Evolutionary conservation across 2,113 vertebrate species (phyloP).

Genomic region (Rallus limicola): DNA sequence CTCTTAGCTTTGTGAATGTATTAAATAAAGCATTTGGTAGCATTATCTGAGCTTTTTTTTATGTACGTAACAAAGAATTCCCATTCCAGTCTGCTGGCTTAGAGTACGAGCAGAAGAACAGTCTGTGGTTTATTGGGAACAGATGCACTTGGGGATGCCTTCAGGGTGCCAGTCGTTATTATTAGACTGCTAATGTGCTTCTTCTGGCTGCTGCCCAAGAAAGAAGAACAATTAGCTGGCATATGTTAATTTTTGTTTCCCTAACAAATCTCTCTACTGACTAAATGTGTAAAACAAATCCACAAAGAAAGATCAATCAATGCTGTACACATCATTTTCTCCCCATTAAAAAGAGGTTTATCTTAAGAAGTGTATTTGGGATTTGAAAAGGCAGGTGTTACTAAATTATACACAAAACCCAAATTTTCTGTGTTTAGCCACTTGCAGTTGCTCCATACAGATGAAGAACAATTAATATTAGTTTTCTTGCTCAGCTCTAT

Average conservation of each 20-base stretch:
- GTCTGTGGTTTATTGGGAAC: slow-evolving; percentile 89
- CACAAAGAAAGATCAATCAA: slow-evolving; percentile 91
- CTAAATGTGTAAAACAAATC: slow-evolving; percentile 90
- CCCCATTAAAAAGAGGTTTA: slow-evolving; percentile 84
- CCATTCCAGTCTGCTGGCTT: slow-evolving; percentile 82
- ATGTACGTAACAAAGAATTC: slow-evolving; percentile 87
- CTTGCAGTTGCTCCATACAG: slow-evolving; percentile 59
- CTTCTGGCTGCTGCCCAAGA: slow-evolving; percentile 89
- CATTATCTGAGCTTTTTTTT: slow-evolving; percentile 82
- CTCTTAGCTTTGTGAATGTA: slow-evolving; percentile 73
- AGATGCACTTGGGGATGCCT: slow-evolving; percentile 88
- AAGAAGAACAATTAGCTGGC: slow-evolving; percentile 91
- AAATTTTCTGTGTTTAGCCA: slow-evolving; percentile 68
- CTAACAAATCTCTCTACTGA: slow-evolving; percentile 90
- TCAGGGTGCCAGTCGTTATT: slow-evolving; percentile 88
- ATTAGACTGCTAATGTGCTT: slow-evolving; percentile 86
- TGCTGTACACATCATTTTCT: slow-evolving; percentile 85
- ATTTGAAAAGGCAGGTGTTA: slow-evolving; percentile 83
- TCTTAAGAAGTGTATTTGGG: slow-evolving; percentile 82
- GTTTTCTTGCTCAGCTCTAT: slow-evolving; percentile 63
- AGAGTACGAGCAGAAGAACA: slow-evolving; percentile 83
- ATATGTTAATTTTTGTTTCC: slow-evolving; percentile 93
- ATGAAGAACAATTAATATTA: slow-evolving; percentile 64
- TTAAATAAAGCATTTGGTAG: slow-evolving; percentile 81
- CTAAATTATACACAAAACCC: slow-evolving; percentile 73